phyloP scores from a whole-genome alignment of 2,113 vertebrate genomes.

The Peromyscus maniculatus region DNA sequence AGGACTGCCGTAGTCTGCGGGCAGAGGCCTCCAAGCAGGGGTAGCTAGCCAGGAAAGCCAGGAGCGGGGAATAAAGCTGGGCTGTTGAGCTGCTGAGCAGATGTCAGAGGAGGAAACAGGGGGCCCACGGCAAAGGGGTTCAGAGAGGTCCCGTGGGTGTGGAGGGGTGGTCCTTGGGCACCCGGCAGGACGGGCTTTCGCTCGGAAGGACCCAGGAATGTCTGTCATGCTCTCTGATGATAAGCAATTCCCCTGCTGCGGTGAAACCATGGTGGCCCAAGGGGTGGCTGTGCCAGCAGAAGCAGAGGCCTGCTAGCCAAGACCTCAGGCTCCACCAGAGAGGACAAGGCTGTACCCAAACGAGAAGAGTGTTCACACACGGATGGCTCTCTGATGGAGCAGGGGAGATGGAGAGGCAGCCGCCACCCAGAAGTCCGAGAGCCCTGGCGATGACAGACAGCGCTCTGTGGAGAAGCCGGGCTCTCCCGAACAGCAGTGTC shows the following conservation, averaged over 20 bases:
- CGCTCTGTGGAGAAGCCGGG: neutral
- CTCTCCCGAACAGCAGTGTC: neutral
- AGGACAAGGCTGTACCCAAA: neutral
- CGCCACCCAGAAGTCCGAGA: too few relatives aligned
- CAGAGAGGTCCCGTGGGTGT: neutral
- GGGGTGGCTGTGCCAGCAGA: accelerated
- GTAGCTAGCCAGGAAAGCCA: neutral
- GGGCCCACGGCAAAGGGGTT: accelerated
- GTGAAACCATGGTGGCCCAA: too few relatives aligned
- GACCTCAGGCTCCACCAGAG: neutral
- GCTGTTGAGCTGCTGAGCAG: too few relatives aligned
- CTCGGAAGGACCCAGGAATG: neutral
- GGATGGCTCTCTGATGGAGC: neutral
- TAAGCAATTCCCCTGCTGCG: neutral
- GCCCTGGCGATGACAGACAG: neutral
- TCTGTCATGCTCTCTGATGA: neutral
- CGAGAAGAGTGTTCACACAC: neutral
- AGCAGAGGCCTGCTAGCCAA: neutral
- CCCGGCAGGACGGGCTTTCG: neutral
- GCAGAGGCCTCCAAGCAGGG: neutral
- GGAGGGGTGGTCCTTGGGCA: neutral
- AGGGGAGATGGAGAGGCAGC: neutral
- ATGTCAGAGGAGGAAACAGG: neutral
- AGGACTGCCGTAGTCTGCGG: neutral
- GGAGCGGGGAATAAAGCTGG: neutral